Conservation (phyloP, 2,888 invertebrate species). For the Conops quadrifasciatus region DNA sequence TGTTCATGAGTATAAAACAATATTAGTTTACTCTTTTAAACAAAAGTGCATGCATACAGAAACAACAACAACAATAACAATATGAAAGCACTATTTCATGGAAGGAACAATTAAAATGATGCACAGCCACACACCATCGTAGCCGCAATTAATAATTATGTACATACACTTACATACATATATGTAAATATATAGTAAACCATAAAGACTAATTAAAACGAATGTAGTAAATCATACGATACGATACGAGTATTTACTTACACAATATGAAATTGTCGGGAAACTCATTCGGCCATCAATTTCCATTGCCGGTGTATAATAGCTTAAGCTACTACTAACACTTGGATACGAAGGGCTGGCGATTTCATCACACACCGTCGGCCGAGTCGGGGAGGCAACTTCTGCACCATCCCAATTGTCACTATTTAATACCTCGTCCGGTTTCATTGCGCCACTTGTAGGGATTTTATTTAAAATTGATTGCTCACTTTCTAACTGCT, state of each 20-base stretch:
- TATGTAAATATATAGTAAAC: too few relatives aligned
- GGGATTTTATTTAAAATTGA: neutral
- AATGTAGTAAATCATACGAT: too few relatives aligned
- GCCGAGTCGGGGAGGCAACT: slow-evolving; percentile 30
- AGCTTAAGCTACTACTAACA: slow-evolving; percentile 15
- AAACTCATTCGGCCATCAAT: slow-evolving; percentile 42
- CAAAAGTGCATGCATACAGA: too few relatives aligned
- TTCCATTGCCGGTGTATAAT: slow-evolving; percentile 42
- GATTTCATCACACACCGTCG: slow-evolving; percentile 35
- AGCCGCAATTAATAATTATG: too few relatives aligned
- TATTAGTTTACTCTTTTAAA: too few relatives aligned
- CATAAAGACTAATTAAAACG: too few relatives aligned
- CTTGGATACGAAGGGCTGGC: slow-evolving; percentile 29
- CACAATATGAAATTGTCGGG: slow-evolving; percentile 41
- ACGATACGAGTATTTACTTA: slow-evolving; percentile 40
- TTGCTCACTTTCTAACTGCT: neutral
- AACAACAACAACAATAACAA: too few relatives aligned
- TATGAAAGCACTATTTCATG: too few relatives aligned
- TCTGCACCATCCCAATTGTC: neutral
- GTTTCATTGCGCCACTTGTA: neutral
- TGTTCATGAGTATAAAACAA: too few relatives aligned
- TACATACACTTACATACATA: too few relatives aligned
- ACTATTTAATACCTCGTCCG: neutral
- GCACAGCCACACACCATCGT: too few relatives aligned
- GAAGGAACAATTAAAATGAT: too few relatives aligned